A percentile compares a stretch with the other conserved stretches of the same genome.
phyloP scores from a whole-genome alignment of 2,113 vertebrate genomes.

The Pterocles gutturalis region DNA sequence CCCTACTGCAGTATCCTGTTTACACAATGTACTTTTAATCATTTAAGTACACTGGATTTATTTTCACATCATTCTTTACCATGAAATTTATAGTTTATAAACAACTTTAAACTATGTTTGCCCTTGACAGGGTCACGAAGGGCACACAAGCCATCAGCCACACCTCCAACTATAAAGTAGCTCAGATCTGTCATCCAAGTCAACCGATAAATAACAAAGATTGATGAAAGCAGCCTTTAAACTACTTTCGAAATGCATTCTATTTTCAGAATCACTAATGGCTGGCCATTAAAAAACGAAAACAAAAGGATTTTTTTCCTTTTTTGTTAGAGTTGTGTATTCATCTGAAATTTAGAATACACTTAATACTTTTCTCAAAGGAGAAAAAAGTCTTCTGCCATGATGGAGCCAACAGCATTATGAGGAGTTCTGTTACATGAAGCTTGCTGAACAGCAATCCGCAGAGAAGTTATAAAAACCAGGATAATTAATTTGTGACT shows the following conservation, averaged over 20 bases:
- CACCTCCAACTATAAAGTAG: constrained; percentile 73
- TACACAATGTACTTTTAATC: constrained; percentile 64
- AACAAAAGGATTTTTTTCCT: constrained; percentile 17
- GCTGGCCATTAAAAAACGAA: constrained; percentile 57
- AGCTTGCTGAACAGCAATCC: not conserved
- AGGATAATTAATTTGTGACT: not conserved
- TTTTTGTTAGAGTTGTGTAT: not conserved
- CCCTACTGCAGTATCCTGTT: constrained; percentile 46
- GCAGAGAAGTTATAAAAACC: not conserved
- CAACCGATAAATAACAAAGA: constrained; percentile 75
- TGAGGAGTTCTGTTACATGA: not conserved
- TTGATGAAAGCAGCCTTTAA: constrained; percentile 67
- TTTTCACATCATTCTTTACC: constrained; percentile 68
- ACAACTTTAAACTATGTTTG: constrained; percentile 73
- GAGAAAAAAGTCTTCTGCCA: not conserved
- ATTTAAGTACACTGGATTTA: constrained; percentile 56
- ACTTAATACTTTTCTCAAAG: not conserved
- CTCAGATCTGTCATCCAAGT: constrained; percentile 65
- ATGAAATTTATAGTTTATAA: constrained; percentile 72
- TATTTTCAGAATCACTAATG: constrained; percentile 67
- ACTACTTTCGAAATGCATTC: constrained; percentile 56
- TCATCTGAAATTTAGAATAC: constrained; percentile 29
- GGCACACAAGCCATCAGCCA: constrained; percentile 65
- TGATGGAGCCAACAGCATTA: not conserved
- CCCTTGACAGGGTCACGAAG: constrained; percentile 72